Conservation (phyloP, 2,888 invertebrate species). For the Mongoloraphidia duomilia region DNA sequence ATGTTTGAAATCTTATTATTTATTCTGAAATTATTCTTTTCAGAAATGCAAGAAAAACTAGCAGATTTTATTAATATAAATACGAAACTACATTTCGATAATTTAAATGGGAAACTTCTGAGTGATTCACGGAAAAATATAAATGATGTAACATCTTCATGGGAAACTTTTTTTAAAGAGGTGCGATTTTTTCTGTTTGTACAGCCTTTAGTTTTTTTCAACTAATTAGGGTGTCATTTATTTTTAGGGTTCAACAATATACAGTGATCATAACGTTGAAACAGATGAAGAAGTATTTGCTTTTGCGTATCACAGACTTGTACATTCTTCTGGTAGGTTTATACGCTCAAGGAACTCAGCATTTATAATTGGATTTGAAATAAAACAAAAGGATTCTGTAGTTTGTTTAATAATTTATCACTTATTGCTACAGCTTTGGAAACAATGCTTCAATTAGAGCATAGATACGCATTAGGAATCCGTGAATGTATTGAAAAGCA, state of each 20-base stretch:
- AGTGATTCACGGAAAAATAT: slow-evolving; percentile 48
- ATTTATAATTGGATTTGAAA: background rate
- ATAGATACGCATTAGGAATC: slow-evolving; percentile 70
- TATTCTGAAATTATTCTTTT: slow-evolving; percentile 11
- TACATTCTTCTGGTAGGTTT: slow-evolving; percentile 35
- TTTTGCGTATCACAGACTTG: slow-evolving; percentile 63
- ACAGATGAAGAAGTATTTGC: slow-evolving; percentile 78
- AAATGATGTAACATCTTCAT: slow-evolving; percentile 61
- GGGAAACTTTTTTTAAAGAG: slow-evolving; percentile 64
- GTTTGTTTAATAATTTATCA: slow-evolving; percentile 15
- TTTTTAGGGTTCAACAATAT: slow-evolving; percentile 62
- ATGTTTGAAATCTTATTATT: slow-evolving; percentile 2
- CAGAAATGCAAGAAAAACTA: slow-evolving; percentile 45
- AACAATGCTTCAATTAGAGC: slow-evolving; percentile 77
- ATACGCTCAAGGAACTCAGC: background rate
- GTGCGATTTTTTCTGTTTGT: slow-evolving; percentile 22
- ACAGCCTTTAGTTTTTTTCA: background rate
- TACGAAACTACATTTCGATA: slow-evolving; percentile 52
- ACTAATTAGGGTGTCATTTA: slow-evolving; percentile 2
- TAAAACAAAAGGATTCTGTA: background rate
- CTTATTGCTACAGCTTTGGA: slow-evolving; percentile 75
- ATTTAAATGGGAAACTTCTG: slow-evolving; percentile 44
- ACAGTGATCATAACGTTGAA: slow-evolving; percentile 66
- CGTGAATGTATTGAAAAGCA: slow-evolving; percentile 56
- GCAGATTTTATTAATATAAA: slow-evolving; percentile 47